A percentile compares a stretch with the other conserved stretches of the same genome.
Evolutionary conservation across 2,888 invertebrate genomes (phyloP).

Genomic region (Trileptium ribeirensis): DNA sequence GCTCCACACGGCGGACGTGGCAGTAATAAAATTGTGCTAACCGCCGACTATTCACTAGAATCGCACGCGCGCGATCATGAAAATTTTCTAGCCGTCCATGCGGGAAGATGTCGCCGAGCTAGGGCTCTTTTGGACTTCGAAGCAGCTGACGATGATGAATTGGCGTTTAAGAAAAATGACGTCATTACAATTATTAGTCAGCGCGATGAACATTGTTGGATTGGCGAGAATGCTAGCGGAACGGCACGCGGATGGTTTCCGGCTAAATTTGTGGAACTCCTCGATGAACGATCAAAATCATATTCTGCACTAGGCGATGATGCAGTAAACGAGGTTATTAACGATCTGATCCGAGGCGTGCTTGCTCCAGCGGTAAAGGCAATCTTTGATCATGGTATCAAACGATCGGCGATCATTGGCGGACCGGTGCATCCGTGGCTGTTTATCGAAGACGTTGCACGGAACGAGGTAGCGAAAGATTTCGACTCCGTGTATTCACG

Average conservation of each 20-base stretch:
- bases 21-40: background rate
- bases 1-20: too few species aligned
- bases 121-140: slow-evolving; percentile 89
- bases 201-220: slow-evolving; percentile 59
- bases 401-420: slow-evolving; percentile 73
- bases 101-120: slow-evolving; percentile 77
- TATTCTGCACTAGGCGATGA: slow-evolving; percentile 72
- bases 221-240: slow-evolving; percentile 58
- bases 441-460: slow-evolving; percentile 76
- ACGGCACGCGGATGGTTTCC: slow-evolving; percentile 58
- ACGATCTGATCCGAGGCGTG: slow-evolving; percentile 22
- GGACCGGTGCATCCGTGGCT: slow-evolving; percentile 97
- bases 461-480: slow-evolving; percentile 73
- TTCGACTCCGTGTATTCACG: slow-evolving; percentile 96
- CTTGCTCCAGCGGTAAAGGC: slow-evolving; percentile 86
- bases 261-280: slow-evolving; percentile 60
- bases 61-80: slow-evolving; percentile 89
- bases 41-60: slow-evolving; percentile 87
- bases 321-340: slow-evolving; percentile 70
- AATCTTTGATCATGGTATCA: slow-evolving; percentile 88
- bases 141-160: slow-evolving; percentile 91
- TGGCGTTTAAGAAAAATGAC: slow-evolving; percentile 95
- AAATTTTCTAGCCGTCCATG: slow-evolving; percentile 83
- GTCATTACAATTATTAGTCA: slow-evolving; percentile 74
- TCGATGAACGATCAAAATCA: slow-evolving; percentile 83